These are phyloP conservation scores for Pseudachorutes palmiensis DNA, from an alignment of 1,140 invertebrate genomes.

Conservation along the genomic window DNA sequence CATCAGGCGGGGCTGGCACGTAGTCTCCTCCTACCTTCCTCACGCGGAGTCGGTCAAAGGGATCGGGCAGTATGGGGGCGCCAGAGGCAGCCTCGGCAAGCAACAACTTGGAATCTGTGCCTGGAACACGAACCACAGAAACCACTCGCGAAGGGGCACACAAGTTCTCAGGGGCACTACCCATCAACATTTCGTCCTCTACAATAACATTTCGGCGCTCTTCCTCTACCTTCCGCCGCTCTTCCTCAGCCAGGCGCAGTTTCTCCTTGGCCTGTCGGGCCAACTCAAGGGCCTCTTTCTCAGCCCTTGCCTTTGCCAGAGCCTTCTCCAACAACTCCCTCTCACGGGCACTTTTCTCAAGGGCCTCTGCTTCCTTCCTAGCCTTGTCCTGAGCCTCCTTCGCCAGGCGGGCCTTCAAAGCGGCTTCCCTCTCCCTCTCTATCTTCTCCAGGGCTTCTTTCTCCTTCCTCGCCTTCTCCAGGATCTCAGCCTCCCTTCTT, in stretches of 20 bases:
- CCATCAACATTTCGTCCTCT: neutral
- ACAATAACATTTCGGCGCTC: too few species aligned
- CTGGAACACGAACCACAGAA: neutral
- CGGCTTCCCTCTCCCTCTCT: conserved; percentile 1
- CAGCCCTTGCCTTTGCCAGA: neutral
- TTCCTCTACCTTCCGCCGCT: too few species aligned
- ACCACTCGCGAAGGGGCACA: neutral
- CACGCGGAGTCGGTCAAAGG: neutral
- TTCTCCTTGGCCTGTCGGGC: conserved; percentile 6
- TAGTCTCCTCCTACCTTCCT: neutral
- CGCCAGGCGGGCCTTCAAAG: neutral
- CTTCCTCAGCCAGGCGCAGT: neutral
- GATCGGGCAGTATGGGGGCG: neutral
- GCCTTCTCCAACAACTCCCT: neutral
- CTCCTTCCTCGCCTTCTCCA: neutral
- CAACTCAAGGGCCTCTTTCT: neutral
- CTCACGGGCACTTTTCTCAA: neutral
- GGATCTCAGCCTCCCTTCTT: neutral
- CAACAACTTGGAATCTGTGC: neutral
- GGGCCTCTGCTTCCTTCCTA: neutral
- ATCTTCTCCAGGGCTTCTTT: conserved; percentile 9
- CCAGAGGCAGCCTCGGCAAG: neutral
- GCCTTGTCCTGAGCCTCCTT: neutral
- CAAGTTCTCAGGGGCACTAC: neutral
- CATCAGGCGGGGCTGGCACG: neutral